Evolutionary conservation across 2,113 vertebrate genomes (phyloP), one percentile per base, ranked within the genome.

Genomic region (Ammodytes marinus): DNA sequence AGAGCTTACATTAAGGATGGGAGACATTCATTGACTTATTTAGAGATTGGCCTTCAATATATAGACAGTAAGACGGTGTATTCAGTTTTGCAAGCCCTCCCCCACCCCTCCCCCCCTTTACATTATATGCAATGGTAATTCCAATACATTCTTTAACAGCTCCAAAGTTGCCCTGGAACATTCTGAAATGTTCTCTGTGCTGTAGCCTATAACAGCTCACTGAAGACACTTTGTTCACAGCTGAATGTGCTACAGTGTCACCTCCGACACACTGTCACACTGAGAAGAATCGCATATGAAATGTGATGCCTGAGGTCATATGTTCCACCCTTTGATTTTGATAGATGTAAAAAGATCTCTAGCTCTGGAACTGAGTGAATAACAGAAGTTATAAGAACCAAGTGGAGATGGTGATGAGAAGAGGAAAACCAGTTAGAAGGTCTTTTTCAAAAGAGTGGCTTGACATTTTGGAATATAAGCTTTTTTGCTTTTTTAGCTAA

Each of bases 211-310:
- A 64, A 42, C 17, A 11, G 19, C 45, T 77, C 64, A 67, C 35
- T 43, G 37, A 39, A 74, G 52, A 66, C 80, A 74, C 19, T 46
- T 65, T 46, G 63, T 74, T 87, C 49, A 74, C 77, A 54, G 6
- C 53, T 37, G 3, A 74, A 69, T 4, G 15, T 69, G 72, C 69
- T 52, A 59, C 15, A 68, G 69, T 11, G 8, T 49, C 75, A 42
- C 50, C 54, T 74, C 52, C 42, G 15, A 40, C 47, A 50, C 69
- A n/a, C 6, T 27, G 53, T 53, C 73, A 39, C 35, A 37, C 59
- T 59, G 52, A 53, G 67, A 59, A 40, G 74, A 71, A 40, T 2
- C 13, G 2, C 39, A 65, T 4, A 12, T 13, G 10, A 72, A 50
- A 71, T 13, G 45, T 58, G 74, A 57, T 40, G 39, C n/a, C 19